These are phyloP conservation scores for Ctenopoma kingsleyae DNA, from an alignment of 2,797 vertebrate species.

Conservation along the genomic window DNA sequence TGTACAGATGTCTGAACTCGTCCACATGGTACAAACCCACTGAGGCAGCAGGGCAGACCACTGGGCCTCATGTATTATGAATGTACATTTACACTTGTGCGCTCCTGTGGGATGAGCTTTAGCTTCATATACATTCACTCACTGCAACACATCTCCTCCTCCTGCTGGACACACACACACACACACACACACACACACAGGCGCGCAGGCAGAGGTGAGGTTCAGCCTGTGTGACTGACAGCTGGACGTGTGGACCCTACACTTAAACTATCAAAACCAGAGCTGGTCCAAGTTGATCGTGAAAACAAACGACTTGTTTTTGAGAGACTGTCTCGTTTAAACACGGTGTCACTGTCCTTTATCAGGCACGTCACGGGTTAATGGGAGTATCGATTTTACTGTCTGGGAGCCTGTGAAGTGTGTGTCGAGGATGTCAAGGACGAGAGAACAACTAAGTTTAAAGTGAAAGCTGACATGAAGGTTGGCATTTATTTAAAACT, in stretches of 20 bases:
- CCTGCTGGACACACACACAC: constrained; percentile 35
- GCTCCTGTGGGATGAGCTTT: constrained; percentile 61
- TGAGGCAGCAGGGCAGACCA: constrained; percentile 32
- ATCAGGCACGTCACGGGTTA: constrained; percentile 75
- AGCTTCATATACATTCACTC: constrained; percentile 53
- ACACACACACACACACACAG: constrained; percentile 16
- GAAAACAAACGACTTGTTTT: constrained; percentile 47
- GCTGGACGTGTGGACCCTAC: constrained; percentile 17
- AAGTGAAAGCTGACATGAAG: constrained; percentile 29
- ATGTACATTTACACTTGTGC: constrained; percentile 66
- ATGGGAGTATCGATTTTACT: constrained; percentile 76
- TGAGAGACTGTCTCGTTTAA: constrained; percentile 40
- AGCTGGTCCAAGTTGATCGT: constrained; percentile 1
- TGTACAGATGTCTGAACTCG: not conserved
- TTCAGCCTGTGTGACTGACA: constrained; percentile 28
- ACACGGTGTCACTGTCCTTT: constrained; percentile 71
- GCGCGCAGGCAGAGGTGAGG: not conserved
- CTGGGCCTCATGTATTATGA: constrained; percentile 67
- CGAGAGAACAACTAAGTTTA: constrained; percentile 49
- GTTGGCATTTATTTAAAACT: constrained; percentile 5
- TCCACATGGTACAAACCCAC: constrained; percentile 7
- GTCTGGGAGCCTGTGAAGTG: constrained; percentile 54
- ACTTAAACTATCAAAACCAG: not conserved
- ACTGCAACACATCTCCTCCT: constrained; percentile 65
- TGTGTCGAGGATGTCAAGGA: constrained; percentile 38